phyloP scores from a whole-genome alignment of 1,140 invertebrate genomes.

The Metopolophium dirhodum region DNA sequence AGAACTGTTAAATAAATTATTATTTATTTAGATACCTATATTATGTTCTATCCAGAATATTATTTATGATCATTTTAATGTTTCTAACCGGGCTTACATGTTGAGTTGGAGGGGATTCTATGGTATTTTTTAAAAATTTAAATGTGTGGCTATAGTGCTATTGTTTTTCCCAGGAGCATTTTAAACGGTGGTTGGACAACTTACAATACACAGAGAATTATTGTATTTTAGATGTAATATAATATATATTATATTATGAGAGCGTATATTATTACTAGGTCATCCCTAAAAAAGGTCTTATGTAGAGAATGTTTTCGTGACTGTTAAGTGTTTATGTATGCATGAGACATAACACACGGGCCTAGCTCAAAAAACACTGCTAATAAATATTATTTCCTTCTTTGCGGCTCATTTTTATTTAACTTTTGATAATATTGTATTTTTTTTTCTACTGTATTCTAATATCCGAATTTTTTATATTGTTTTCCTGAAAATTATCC shows the following conservation, averaged over 20 bases:
- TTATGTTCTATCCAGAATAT: not conserved
- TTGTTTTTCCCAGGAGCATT: not conserved
- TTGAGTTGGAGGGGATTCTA: not conserved
- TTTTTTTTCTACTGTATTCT: not conserved
- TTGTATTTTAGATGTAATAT: not conserved
- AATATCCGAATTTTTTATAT: not conserved
- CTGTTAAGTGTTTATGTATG: not conserved
- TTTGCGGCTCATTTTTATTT: not conserved
- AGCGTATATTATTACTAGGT: not conserved
- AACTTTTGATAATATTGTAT: not conserved
- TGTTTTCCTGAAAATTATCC: not conserved
- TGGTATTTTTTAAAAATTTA: not conserved
- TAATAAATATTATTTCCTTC: not conserved
- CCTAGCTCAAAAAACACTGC: not conserved
- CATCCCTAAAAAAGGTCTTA: not conserved
- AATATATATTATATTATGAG: not conserved
- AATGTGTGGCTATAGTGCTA: not conserved
- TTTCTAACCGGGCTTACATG: not conserved
- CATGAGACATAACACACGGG: not conserved
- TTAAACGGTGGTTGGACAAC: not conserved
- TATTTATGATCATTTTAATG: not conserved
- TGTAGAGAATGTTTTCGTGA: not conserved
- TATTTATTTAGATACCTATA: not conserved
- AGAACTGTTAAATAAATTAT: not conserved
- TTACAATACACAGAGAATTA: not conserved